Evolutionary conservation across 2,797 vertebrate genomes (phyloP), one percentile per base, ranked within the genome.

Genomic region (Sebastes reedi): DNA sequence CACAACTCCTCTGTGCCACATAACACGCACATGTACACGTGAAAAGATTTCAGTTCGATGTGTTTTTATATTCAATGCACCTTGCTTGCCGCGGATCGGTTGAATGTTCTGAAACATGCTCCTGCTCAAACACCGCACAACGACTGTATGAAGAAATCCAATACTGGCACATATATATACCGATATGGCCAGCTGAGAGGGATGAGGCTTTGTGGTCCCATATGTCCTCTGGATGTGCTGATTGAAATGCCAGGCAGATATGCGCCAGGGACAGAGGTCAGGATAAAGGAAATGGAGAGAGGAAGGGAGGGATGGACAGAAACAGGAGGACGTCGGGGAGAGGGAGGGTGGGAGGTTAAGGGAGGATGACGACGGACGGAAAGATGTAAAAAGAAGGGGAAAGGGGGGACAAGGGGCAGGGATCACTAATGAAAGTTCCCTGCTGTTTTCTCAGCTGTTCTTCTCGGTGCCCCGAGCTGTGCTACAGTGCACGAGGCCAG

Each of bases 401-500:
- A 83, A 68, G 32, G 68, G 68, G 79, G 74, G 80, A 67, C 42
- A 39, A 29, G 76, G 83, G 78, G 60, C 79, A 82, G 67, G 66
- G 69, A 79, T 82, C 80, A 56, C 81, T 87, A 80, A 85, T 89
- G 84, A 90, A 88, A 88, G 85, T 74, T 78, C 68, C 85, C 84
- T 81, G 90, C 86, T 88, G 89, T 91, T 91, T 90, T 91, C 81
- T 92, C 90, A 92, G 89, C 86, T 89, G 90, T 80, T 88, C 65
- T 46, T 78, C 69, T 70, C 56, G 3, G 72, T 77, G 72, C 86
- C 67, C 59, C 30, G 73, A 85, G 72, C 67, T 76, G 62, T 10
- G 55, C 71, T 32, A 46, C 42, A 46, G 68, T 32, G 67, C 50
- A 67, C 67, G 52, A 62, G 77, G 36, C 75, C 82, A 70, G 46